phyloP scores from a whole-genome alignment of 2,888 invertebrate species.

The Ormia ochracea region DNA sequence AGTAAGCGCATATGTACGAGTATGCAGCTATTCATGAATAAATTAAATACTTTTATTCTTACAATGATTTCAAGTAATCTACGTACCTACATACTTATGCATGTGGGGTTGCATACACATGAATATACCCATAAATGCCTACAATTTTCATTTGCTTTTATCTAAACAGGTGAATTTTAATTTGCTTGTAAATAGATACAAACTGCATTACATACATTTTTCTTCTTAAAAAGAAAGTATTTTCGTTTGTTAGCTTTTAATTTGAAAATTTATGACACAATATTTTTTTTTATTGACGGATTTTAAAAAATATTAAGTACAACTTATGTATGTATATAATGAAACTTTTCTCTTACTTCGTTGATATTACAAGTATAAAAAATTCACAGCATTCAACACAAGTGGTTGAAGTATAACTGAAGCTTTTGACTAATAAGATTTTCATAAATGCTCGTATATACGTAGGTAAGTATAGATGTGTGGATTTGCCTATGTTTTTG shows the following conservation, averaged over 20 bases:
- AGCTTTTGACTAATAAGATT: constrained; percentile 3
- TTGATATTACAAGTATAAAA: constrained; percentile 5
- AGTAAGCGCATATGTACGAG: background rate
- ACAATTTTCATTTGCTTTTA: constrained; percentile 5
- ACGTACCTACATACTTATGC: background rate
- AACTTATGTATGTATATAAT: constrained; percentile 11
- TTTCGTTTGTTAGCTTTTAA: constrained; percentile 5
- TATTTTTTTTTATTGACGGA: background rate
- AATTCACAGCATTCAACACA: constrained; percentile 48
- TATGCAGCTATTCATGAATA: constrained; percentile 1
- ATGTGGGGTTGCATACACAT: too few species aligned
- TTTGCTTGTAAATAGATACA: background rate
- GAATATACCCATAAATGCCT: too few species aligned
- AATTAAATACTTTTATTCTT: constrained; percentile 5
- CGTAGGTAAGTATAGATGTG: too few species aligned
- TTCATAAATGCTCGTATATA: background rate
- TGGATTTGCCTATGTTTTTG: too few species aligned
- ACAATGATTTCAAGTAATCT: constrained; percentile 1
- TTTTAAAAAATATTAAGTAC: background rate
- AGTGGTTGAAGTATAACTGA: constrained; percentile 49
- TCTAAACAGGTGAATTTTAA: background rate
- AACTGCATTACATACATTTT: constrained; percentile 7
- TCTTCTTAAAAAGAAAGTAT: background rate
- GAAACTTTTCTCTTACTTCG: constrained; percentile 4
- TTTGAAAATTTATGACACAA: background rate